Evolutionary conservation across 2,113 vertebrate species (phyloP).

Genomic region (Indicator maculatus): DNA sequence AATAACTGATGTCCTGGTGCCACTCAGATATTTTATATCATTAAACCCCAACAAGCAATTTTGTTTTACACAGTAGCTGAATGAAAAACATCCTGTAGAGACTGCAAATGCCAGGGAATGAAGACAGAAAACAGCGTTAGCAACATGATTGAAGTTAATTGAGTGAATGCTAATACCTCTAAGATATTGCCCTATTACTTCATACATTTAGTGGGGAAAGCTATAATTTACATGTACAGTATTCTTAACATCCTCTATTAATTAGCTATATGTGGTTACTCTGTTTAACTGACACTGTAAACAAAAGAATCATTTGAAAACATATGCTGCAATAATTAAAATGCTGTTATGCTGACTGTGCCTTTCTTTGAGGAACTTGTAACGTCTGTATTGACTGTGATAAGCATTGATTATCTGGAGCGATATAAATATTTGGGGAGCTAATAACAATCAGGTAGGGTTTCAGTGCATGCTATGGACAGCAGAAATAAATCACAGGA

Average conservation of each 20-base stretch:
- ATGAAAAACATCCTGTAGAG: conserved; percentile 59
- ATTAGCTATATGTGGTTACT: not conserved
- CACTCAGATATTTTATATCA: conserved; percentile 52
- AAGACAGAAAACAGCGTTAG: conserved; percentile 40
- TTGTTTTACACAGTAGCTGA: conserved; percentile 60
- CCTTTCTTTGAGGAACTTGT: conserved; percentile 72
- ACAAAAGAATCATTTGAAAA: conserved; percentile 63
- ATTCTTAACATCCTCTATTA: conserved; percentile 51
- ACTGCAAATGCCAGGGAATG: conserved; percentile 30
- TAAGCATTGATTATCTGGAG: conserved; percentile 80
- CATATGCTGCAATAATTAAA: conserved; percentile 75
- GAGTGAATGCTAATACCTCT: conserved; percentile 64
- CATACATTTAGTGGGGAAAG: conserved; percentile 30
- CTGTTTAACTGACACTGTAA: conserved; percentile 33
- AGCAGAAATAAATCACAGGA: conserved; percentile 78
- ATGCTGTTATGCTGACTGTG: conserved; percentile 73
- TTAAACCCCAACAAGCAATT: conserved; percentile 62
- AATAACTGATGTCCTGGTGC: conserved; percentile 46
- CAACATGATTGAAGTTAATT: conserved; percentile 71
- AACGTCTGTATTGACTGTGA: conserved; percentile 77
- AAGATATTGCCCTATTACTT: conserved; percentile 47
- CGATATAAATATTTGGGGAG: conserved; percentile 79
- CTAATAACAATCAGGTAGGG: conserved; percentile 75
- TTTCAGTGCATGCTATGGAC: conserved; percentile 65
- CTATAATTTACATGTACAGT: conserved; percentile 50